These are phyloP conservation scores for Myopa testacea DNA, from an alignment of 2,888 invertebrate species.

Conservation along the genomic window DNA sequence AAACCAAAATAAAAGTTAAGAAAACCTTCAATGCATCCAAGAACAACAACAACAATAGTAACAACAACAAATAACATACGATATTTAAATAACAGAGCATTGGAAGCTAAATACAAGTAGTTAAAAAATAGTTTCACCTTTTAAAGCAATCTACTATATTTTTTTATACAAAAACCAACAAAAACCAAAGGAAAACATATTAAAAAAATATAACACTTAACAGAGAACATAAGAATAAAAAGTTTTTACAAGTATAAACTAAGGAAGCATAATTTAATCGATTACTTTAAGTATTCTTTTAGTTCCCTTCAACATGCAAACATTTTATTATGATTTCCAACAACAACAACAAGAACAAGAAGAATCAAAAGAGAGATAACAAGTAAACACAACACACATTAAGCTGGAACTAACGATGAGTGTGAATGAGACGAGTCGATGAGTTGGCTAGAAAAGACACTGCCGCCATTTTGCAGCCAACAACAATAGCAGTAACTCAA, in stretches of 20 bases:
- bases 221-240: neutral
- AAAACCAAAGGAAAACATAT: slow-evolving; percentile 29
- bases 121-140: slow-evolving; percentile 44
- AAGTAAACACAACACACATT: neutral
- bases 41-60: slow-evolving; percentile 49
- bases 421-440: too few relatives aligned
- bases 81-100: slow-evolving; percentile 50
- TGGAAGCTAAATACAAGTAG: neutral
- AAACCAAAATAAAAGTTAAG: slow-evolving; percentile 54
- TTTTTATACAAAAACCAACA: slow-evolving; percentile 44
- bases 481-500: too few relatives aligned
- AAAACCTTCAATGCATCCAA: slow-evolving; percentile 36
- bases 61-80: slow-evolving; percentile 40
- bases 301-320: slow-evolving; percentile 36
- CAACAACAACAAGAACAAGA: neutral
- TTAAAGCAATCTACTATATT: slow-evolving; percentile 49
- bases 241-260: slow-evolving; percentile 13
- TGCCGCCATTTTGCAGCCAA: too few relatives aligned
- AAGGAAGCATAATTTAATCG: slow-evolving; percentile 4
- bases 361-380: neutral
- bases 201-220: slow-evolving; percentile 29
- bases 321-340: slow-evolving; percentile 38
- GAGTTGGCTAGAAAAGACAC: too few relatives aligned
- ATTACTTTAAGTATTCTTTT: slow-evolving; percentile 22
- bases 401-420: too few relatives aligned